phyloP scores from a whole-genome alignment of 2,888 invertebrate genomes.

The Xanthia togata region DNA sequence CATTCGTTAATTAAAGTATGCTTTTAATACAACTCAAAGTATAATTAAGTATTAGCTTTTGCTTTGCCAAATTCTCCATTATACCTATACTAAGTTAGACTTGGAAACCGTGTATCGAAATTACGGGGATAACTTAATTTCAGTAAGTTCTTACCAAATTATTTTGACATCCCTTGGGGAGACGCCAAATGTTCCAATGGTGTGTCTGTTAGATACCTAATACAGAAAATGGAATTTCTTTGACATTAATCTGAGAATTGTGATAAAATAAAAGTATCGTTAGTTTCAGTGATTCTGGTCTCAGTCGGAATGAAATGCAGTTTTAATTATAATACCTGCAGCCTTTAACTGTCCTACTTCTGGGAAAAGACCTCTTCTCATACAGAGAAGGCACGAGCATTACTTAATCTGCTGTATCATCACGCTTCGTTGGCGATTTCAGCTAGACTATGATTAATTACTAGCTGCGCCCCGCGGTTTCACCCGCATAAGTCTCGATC shows the following conservation, averaged over 20 bases:
- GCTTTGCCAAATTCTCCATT: background rate
- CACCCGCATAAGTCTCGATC: too few species aligned
- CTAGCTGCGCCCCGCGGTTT: too few species aligned
- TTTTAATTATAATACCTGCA: background rate
- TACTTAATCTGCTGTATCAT: background rate
- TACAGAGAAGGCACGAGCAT: background rate
- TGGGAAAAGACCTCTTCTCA: background rate
- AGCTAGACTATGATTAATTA: background rate
- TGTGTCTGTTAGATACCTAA: background rate
- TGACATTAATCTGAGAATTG: background rate
- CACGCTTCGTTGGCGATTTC: background rate
- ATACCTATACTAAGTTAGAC: background rate
- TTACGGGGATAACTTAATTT: background rate
- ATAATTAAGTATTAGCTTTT: background rate
- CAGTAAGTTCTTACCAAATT: constrained; percentile 1
- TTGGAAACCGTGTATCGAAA: constrained; percentile 1
- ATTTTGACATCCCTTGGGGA: constrained; percentile 11
- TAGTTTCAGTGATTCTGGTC: background rate
- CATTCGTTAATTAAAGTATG: background rate
- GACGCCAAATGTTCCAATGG: background rate
- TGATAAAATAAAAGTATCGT: background rate
- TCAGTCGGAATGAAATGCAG: background rate
- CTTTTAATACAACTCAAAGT: background rate
- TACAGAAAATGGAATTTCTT: constrained; percentile 5
- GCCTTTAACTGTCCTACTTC: background rate